phyloP scores from a whole-genome alignment of 2,797 vertebrate species.

The Catamblyrhynchus diadema region DNA sequence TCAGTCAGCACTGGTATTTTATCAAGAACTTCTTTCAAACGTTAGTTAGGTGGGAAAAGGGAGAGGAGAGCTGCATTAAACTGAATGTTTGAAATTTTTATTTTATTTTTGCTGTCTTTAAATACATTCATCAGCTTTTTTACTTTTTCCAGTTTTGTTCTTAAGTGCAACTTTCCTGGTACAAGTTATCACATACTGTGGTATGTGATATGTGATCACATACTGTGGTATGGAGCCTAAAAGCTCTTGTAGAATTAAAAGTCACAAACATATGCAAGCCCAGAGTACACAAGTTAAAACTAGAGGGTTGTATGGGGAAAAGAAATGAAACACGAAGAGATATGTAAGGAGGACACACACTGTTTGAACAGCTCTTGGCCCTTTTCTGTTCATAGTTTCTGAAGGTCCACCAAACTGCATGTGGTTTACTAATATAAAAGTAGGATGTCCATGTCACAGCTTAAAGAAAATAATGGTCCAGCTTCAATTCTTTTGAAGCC shows the following conservation, averaged over 20 bases:
- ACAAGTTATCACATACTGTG: background rate
- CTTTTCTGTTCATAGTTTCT: background rate
- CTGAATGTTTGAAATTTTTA: background rate
- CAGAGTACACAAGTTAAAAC: background rate
- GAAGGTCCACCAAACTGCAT: background rate
- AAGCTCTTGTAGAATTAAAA: background rate
- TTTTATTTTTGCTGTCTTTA: background rate
- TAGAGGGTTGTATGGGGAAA: background rate
- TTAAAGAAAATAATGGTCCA: background rate
- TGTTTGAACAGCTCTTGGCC: background rate
- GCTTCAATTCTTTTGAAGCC: background rate
- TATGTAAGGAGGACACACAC: background rate
- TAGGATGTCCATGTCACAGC: background rate
- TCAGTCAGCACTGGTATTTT: background rate
- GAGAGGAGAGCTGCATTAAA: background rate
- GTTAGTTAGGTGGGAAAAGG: accelerated
- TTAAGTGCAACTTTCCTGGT: background rate
- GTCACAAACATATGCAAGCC: background rate
- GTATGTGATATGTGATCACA: background rate
- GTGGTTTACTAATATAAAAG: background rate
- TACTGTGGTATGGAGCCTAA: background rate
- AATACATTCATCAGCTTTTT: background rate
- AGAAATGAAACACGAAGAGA: background rate
- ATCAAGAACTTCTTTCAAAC: background rate
- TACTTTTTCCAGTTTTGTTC: background rate